A percentile compares a stretch with the other conserved stretches of the same genome.
Conservation (phyloP, 2,888 invertebrate genomes). For the Leucoma salicis region DNA sequence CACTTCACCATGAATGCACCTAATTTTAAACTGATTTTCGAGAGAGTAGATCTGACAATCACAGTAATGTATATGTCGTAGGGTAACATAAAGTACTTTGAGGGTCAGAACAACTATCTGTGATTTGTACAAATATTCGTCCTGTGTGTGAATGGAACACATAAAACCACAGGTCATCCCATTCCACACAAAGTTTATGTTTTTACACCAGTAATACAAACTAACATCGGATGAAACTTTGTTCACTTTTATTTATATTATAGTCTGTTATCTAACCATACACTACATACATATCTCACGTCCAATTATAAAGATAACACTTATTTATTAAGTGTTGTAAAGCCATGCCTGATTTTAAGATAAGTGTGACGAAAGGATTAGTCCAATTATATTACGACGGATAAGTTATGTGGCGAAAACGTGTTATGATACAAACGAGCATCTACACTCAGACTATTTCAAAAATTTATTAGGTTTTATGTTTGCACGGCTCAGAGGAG, state of each 20-base stretch:
- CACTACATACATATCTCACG: constrained; percentile 20
- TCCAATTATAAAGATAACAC: constrained; percentile 28
- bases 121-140: too few relatives aligned
- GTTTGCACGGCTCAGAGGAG: constrained; percentile 54
- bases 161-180: too few relatives aligned
- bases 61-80: too few relatives aligned
- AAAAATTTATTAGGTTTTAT: constrained; percentile 31
- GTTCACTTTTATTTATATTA: constrained; percentile 20
- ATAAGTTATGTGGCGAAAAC: constrained; percentile 16
- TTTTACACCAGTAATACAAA: too few relatives aligned
- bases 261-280: constrained; percentile 28
- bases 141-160: too few relatives aligned
- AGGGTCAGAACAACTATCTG: too few relatives aligned
- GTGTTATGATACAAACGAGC: background rate
- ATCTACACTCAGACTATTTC: background rate
- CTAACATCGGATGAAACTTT: too few relatives aligned
- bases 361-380: constrained; percentile 17
- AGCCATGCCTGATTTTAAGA: constrained; percentile 36
- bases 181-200: too few relatives aligned
- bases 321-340: constrained; percentile 20
- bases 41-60: too few relatives aligned
- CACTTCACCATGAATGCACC: too few relatives aligned
- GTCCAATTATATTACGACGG: constrained; percentile 15
- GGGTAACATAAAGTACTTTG: too few relatives aligned
- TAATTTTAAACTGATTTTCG: too few relatives aligned